Conservation (phyloP, 2,113 vertebrate species). For the Sturnira hondurensis region DNA sequence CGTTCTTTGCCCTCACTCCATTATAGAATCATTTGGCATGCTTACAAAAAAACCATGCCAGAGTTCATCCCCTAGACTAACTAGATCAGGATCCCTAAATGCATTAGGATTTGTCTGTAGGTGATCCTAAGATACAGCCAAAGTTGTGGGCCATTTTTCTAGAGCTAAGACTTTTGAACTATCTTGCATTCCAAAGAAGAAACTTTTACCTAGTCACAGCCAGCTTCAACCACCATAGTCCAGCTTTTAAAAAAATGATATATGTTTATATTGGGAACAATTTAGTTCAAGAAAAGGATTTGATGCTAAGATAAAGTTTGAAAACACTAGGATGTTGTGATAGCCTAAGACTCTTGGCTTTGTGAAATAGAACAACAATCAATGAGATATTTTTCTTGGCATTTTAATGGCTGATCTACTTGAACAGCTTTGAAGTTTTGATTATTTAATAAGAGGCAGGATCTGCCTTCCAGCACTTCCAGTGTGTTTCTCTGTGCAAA, state of each 20-base stretch:
- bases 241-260: not conserved
- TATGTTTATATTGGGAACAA: not conserved
- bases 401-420: not conserved
- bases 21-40: not conserved
- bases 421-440: conserved; percentile 25
- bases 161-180: not conserved
- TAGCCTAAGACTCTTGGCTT: not conserved
- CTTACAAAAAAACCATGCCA: not conserved
- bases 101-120: not conserved
- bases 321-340: conserved; percentile 28
- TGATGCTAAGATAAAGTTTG: not conserved
- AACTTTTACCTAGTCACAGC: not conserved
- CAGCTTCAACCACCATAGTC: not conserved
- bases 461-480: not conserved
- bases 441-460: conserved; percentile 26
- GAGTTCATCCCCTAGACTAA: not conserved
- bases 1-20: not conserved
- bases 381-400: conserved; percentile 52
- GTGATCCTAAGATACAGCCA: not conserved
- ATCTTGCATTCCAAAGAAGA: not conserved
- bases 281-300: not conserved
- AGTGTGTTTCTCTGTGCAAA: not conserved
- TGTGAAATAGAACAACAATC: conserved; percentile 38
- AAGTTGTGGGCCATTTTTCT: not conserved
- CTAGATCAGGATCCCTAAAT: not conserved